Evolutionary conservation across 2,113 vertebrate species (phyloP).

Genomic region (Eretmochelys imbricata): DNA sequence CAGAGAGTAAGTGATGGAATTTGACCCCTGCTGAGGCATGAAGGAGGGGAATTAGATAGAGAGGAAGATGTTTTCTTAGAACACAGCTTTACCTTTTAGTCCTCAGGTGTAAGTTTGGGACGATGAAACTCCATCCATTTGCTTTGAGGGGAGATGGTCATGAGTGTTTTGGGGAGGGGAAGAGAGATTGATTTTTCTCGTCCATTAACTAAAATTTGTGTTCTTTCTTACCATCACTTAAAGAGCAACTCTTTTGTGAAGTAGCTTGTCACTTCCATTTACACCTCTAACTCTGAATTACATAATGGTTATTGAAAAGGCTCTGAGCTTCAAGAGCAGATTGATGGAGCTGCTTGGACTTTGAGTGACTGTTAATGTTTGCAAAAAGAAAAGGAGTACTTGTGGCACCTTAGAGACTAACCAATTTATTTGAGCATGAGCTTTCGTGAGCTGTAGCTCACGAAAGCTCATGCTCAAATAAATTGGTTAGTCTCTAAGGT

Average conservation of each 20-base stretch:
- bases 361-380: neutral
- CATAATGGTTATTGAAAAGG: neutral
- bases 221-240: neutral
- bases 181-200: neutral
- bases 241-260: neutral
- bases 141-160: neutral
- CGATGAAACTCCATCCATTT: neutral
- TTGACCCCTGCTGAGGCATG: neutral
- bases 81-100: neutral
- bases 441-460: too few relatives aligned
- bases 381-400: too few relatives aligned
- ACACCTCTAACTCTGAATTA: neutral
- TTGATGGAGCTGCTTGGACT: neutral
- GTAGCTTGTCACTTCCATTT: neutral
- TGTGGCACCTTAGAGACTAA: too few relatives aligned
- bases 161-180: neutral
- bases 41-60: neutral
- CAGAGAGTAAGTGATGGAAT: neutral
- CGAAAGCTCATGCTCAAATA: too few relatives aligned
- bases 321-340: neutral
- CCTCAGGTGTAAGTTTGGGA: accelerated
- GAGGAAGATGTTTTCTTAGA: neutral
- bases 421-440: too few relatives aligned
- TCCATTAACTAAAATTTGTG: neutral
- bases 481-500: too few relatives aligned